These are phyloP conservation scores for Triplophysa siluroides DNA, from an alignment of 2,113 vertebrate species.

Conservation along the genomic window DNA sequence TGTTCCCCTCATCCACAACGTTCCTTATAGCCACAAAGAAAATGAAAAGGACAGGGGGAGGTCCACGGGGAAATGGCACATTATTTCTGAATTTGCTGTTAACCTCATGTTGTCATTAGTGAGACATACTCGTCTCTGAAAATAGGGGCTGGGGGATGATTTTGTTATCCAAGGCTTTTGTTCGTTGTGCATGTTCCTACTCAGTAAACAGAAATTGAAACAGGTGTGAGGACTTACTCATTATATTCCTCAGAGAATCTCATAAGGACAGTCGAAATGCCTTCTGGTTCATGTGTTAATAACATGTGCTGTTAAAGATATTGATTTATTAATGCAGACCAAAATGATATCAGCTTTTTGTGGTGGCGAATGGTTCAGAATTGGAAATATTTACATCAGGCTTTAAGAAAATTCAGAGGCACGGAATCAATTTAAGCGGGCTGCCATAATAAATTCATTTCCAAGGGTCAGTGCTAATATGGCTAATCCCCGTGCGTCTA, in stretches of 20 bases:
- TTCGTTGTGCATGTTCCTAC: constrained; percentile 37
- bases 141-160: constrained; percentile 53
- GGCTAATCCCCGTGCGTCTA: constrained; percentile 58
- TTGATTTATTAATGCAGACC: constrained; percentile 12
- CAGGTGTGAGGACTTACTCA: constrained; percentile 44
- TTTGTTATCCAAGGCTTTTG: constrained; percentile 63
- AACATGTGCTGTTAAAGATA: constrained; percentile 1
- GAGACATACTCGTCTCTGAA: constrained; percentile 49
- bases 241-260: constrained; percentile 44
- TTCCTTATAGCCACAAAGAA: constrained; percentile 54
- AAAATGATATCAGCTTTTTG: constrained; percentile 3
- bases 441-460: constrained; percentile 64
- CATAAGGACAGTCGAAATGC: constrained; percentile 52
- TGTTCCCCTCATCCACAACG: constrained; percentile 66
- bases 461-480: constrained; percentile 61
- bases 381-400: constrained; percentile 56
- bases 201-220: constrained; percentile 56
- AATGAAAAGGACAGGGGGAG: constrained; percentile 59
- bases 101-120: constrained; percentile 71
- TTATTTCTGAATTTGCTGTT: constrained; percentile 66
- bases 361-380: constrained; percentile 12
- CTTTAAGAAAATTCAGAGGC: constrained; percentile 61
- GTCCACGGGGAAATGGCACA: constrained; percentile 60
- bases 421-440: constrained; percentile 69
- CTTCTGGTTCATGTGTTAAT: constrained; percentile 9